Evolutionary conservation across 1,140 invertebrate genomes (phyloP), one percentile per base, ranked within the genome.

Genomic region (Phocides pigmalion): DNA sequence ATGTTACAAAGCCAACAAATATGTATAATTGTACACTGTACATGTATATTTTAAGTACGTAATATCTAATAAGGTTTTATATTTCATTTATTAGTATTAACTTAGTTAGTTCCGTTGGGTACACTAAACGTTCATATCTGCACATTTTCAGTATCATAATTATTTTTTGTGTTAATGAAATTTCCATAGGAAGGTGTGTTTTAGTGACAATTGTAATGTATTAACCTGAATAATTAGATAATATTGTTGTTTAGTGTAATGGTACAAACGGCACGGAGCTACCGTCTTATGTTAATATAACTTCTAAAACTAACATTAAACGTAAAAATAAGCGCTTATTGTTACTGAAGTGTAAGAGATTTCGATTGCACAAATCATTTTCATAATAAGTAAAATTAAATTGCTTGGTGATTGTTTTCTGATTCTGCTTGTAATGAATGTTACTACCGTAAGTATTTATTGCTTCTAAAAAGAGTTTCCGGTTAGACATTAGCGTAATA

Each of bases 401-500:
- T 39, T 14, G n/a, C 4, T 39, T 39, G 12, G 35, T 39, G 35
- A 14, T 39, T 39, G 35, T 39, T 39, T 39, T 39, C 35, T 39
- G 11, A 35, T n/a, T 8, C 3, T 2, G 12, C 35, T 39, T 3
- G 14, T 39, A 39, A n/a, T 9, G n/a, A 14, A 39, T 39, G 12
- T 39, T 39, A 11, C 35, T 39, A 14, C 35, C 12, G 35, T 39
- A 39, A 39, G 35, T 39, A 39, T 39, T 39, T 39, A 39, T 39
- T 12, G 35, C 35, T 39, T 14, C 12, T 12, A 12, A 9, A 8
- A 32, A 32, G 1, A 4, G 1, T 4, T 39, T 39, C 35, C 32
- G 32, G 35, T 39, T 39, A 39, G 35, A 39, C 35, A 14, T 39
- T 32, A 32, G 9, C 0, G 6, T 35, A 2, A 39, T 39, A 39